Conservation (phyloP, 2,888 invertebrate species). For the Ectropis crepuscularia region DNA sequence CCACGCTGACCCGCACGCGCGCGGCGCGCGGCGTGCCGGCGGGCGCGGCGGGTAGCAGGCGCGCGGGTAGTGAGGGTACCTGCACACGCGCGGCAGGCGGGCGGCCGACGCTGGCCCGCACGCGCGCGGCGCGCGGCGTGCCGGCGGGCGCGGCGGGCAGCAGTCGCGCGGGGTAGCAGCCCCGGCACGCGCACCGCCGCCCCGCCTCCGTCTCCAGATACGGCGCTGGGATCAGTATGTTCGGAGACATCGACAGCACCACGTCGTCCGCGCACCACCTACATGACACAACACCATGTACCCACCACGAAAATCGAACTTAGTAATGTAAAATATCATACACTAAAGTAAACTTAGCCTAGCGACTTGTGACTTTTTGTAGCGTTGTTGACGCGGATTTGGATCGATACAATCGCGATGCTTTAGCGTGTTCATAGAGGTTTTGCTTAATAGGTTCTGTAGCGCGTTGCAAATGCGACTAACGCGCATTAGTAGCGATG, state of each 20-base stretch:
- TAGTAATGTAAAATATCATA: too few relatives aligned
- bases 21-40: constrained; percentile 37
- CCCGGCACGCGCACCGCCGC: constrained; percentile 88
- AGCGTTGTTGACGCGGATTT: too few relatives aligned
- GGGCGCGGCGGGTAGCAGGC: constrained; percentile 49
- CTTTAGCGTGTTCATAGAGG: too few relatives aligned
- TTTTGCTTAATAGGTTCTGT: too few relatives aligned
- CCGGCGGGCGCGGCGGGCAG: constrained; percentile 42
- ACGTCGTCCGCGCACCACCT: constrained; percentile 86
- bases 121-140: constrained; percentile 37
- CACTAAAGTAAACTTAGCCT: too few relatives aligned
- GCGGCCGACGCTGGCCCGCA: not conserved
- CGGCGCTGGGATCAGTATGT: constrained; percentile 92
- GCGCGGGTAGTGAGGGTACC: constrained; percentile 28
- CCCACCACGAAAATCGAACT: too few relatives aligned
- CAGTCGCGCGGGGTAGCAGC: constrained; percentile 83
- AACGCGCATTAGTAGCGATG: too few relatives aligned
- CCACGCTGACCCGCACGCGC: too few relatives aligned
- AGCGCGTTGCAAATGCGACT: too few relatives aligned
- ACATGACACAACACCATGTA: constrained; percentile 34
- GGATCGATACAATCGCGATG: too few relatives aligned
- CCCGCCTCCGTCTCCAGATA: constrained; percentile 94
- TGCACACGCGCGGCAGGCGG: too few relatives aligned
- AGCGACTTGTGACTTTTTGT: too few relatives aligned
- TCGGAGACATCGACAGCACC: constrained; percentile 92